Percentiles rank a stretch among this genome's conserved stretches.
Conservation (phyloP, 2,113 vertebrate species). For the Boleophthalmus pectinirostris region DNA sequence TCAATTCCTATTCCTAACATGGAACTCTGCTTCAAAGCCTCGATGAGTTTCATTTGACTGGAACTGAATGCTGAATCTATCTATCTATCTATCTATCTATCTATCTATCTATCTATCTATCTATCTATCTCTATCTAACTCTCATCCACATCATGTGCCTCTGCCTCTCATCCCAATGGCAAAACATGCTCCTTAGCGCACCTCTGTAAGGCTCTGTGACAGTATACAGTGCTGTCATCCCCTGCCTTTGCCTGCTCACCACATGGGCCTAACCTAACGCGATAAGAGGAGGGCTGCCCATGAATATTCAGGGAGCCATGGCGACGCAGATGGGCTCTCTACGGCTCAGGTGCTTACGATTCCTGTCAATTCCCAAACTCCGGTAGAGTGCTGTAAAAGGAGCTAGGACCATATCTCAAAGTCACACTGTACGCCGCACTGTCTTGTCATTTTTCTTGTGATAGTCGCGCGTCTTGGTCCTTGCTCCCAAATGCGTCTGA, state of each 20-base stretch:
- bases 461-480: neutral
- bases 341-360: slow-evolving; percentile 68
- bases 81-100: too few species aligned
- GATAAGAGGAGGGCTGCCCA: slow-evolving; percentile 71
- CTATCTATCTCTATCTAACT: neutral
- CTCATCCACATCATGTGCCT: slow-evolving; percentile 11
- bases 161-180: slow-evolving; percentile 42
- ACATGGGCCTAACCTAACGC: slow-evolving; percentile 76
- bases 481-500: neutral
- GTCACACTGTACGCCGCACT: neutral
- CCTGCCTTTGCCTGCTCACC: slow-evolving; percentile 62
- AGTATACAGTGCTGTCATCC: slow-evolving; percentile 68
- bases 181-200: slow-evolving; percentile 71
- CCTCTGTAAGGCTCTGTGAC: slow-evolving; percentile 65
- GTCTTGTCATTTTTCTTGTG: neutral
- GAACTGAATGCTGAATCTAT: too few species aligned
- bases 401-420: slow-evolving; percentile 37
- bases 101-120: neutral
- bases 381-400: slow-evolving; percentile 16
- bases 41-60: too few species aligned
- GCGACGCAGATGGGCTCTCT: slow-evolving; percentile 75
- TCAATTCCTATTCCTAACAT: too few species aligned
- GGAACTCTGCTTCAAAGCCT: too few species aligned
- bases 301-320: slow-evolving; percentile 78
- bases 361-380: slow-evolving; percentile 54